Conservation (phyloP, 1,140 invertebrate species). For the Maniola jurtina region DNA sequence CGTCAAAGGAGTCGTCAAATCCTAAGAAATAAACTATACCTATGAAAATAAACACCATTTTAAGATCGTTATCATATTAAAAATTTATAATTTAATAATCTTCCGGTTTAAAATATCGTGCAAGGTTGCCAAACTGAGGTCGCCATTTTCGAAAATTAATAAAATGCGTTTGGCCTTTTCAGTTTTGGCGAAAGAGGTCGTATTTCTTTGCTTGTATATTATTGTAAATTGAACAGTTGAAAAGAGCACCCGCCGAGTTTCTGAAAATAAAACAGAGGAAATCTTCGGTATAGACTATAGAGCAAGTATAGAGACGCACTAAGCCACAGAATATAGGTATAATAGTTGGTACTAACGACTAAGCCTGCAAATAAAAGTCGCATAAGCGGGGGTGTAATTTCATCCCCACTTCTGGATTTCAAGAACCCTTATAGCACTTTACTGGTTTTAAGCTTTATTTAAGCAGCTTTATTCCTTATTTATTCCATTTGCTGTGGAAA, state of each 20-base stretch:
- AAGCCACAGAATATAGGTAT: no score
- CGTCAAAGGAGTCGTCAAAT: no score
- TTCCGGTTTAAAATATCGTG: constrained; percentile 1
- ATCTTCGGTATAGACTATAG: neutral
- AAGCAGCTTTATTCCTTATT: neutral
- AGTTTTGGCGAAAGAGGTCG: neutral
- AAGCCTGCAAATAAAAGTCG: constrained; percentile 8
- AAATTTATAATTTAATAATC: neutral
- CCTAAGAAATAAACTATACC: neutral
- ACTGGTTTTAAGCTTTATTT: neutral
- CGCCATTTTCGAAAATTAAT: constrained; percentile 1
- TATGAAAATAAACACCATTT: neutral
- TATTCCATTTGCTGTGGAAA: no score
- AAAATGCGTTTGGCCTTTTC: neutral
- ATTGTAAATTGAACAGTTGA: no score
- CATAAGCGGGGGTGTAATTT: constrained; percentile 22
- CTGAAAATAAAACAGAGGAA: neutral
- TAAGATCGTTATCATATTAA: neutral
- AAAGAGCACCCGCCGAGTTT: no score
- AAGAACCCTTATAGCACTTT: constrained; percentile 21
- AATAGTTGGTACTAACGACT: no score
- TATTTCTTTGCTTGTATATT: no score
- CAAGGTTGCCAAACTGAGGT: neutral
- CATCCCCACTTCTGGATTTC: constrained; percentile 17
- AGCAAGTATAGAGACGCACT: neutral